phyloP scores from a whole-genome alignment of 1,140 invertebrate genomes.

The Oedothorax gibbosus region DNA sequence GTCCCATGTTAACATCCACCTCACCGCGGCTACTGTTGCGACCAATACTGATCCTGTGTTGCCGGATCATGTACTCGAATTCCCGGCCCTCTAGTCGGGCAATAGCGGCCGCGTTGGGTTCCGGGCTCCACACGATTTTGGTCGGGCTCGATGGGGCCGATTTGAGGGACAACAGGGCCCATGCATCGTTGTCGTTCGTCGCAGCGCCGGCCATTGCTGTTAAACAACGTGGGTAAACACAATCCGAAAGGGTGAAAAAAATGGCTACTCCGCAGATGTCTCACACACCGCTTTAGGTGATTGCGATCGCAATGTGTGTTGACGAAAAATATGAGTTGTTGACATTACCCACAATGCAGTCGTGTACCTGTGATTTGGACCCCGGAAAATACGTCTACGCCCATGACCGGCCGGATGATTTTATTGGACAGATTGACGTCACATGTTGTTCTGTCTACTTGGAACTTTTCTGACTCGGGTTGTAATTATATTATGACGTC shows the following conservation, averaged over 20 bases:
- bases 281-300: conserved; percentile 43
- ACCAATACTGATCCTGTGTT: conserved; percentile 89
- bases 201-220: conserved; percentile 35
- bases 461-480: no score
- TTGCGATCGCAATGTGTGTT: conserved; percentile 38
- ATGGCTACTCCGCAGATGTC: conserved; percentile 33
- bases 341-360: conserved; percentile 53
- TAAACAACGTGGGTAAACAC: conserved; percentile 18
- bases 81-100: conserved; percentile 90
- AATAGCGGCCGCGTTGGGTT: conserved; percentile 73
- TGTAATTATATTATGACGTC: no score
- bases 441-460: no score
- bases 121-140: conserved; percentile 73
- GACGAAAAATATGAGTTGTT: conserved; percentile 39
- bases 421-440: no score
- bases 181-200: conserved; percentile 71
- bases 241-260: conserved; percentile 14
- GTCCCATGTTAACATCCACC: conserved; percentile 98
- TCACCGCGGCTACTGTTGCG: conserved; percentile 95
- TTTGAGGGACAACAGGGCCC: conserved; percentile 87
- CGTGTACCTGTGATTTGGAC: conserved; percentile 6
- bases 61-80: conserved; percentile 92
- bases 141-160: conserved; percentile 86
- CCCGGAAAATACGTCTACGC: no score
- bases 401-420: no score